Base-by-base conservation (phyloP, 2,797 vertebrate species). In the Anolis apletophallus region DNA sequence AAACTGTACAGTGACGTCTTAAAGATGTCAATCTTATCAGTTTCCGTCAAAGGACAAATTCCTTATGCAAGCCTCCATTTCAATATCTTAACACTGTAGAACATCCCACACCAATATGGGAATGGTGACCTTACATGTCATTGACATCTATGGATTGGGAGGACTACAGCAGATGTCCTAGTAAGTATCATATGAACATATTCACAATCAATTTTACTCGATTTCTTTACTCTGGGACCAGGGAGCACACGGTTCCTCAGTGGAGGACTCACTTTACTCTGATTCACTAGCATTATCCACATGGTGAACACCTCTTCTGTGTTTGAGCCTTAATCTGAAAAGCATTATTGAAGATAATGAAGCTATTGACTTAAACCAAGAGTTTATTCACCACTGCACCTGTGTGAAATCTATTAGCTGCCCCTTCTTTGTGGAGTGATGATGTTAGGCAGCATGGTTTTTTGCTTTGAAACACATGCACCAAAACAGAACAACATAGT, bases 41-140 rank as follows among this genome's bases (percentile, higher is more conserved):
- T 81, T 81, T 71, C 52, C 52, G 34, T 71, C 67, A 14, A 75
- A 75, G 73, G 46, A 50, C n/a, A 81, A 81, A 69, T 55, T 36
- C 11, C 34, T 81, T 10, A 55, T 55, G 29, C 19, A 32, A 52
- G 2, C 23, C 80, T 17, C 34, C 12, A 71, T 72, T 13, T 36
- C 59, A 46, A 16, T 67, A 32, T 32, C 8, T 85, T 55, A 64
- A n/a, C 16, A 4, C 52, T 57, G 17, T 23, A 19, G 52, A 50
- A 79, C 29, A 34, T 64, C 21, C 8, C 19, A 34, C 14, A n/a
- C 8, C 19, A 52, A 32, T 59, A 21, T 69, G 29, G 34, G 29
- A 12, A 71, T 61, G 19, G 32, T 52, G 57, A 14, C 32, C 50
- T 6, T 69, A 19, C 17, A 1, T 14, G 67, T 55, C 32, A 50